Conservation (phyloP, 37 sponge, comb jelly and placozoan species). For the Spongilla lacustris region DNA sequence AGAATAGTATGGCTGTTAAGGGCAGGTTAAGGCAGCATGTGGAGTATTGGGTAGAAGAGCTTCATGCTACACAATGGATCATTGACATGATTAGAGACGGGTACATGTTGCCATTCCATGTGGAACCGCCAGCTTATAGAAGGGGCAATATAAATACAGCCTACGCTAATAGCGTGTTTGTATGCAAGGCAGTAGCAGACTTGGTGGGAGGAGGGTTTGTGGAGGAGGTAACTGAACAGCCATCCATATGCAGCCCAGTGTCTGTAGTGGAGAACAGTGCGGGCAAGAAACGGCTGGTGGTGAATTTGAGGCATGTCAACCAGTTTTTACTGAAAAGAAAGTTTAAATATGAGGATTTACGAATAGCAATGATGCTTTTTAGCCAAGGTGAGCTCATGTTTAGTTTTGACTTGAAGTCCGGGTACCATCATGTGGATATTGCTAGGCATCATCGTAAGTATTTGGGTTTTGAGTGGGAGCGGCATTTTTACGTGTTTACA, state of each 20-base stretch:
- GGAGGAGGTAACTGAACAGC: neutral
- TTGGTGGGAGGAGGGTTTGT: neutral
- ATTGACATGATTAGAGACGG: conserved; percentile 3
- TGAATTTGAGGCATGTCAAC: conserved; percentile 28
- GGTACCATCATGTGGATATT: conserved; percentile 41
- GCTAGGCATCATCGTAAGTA: neutral
- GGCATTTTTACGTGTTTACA: neutral
- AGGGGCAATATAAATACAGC: neutral
- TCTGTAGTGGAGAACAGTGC: conserved; percentile 15
- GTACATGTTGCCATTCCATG: conserved; percentile 6
- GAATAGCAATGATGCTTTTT: too few species aligned
- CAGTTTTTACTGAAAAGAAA: too few species aligned
- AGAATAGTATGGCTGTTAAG: neutral
- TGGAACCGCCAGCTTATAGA: neutral
- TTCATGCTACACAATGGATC: conserved; percentile 17
- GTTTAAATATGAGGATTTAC: too few species aligned
- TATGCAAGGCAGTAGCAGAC: neutral
- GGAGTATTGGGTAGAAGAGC: conserved; percentile 15
- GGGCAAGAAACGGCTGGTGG: conserved; percentile 25
- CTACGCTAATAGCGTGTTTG: neutral
- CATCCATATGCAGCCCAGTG: conserved; percentile 40
- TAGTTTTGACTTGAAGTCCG: conserved; percentile 35
- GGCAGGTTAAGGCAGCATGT: conserved; percentile 14
- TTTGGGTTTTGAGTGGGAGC: conserved; percentile 37
- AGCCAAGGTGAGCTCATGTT: too few species aligned